phyloP scores from a whole-genome alignment of 1,140 invertebrate genomes.

The Trichoplusia ni region DNA sequence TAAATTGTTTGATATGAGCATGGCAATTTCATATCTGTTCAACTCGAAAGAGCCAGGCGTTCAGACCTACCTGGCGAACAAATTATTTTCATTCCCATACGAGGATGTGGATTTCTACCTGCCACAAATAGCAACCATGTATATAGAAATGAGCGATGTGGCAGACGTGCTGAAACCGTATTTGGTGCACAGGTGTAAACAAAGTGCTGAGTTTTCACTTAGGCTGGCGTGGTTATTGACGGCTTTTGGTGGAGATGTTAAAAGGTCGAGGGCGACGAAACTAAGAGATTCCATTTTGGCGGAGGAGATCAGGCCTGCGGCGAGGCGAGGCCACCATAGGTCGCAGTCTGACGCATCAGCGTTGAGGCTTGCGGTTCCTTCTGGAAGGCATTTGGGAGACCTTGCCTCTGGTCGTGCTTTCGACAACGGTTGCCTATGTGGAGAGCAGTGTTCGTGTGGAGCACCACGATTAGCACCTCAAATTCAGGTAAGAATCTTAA shows the following conservation, averaged over 20 bases:
- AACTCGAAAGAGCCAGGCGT: slow-evolving; percentile 99
- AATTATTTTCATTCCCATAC: slow-evolving; percentile 96
- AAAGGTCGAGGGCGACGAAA: slow-evolving; percentile 93
- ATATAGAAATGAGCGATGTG: slow-evolving; percentile 98
- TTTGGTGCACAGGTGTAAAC: slow-evolving; percentile 95
- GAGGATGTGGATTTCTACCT: slow-evolving; percentile 98
- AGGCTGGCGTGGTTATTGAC: slow-evolving; percentile 97
- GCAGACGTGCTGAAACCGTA: slow-evolving; percentile 97
- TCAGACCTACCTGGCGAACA: slow-evolving; percentile 97
- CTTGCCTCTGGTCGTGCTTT: slow-evolving; percentile 96
- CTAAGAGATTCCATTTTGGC: slow-evolving; percentile 93
- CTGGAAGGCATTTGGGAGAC: slow-evolving; percentile 91
- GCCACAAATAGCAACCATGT: slow-evolving; percentile 98
- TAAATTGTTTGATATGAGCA: slow-evolving; percentile 98
- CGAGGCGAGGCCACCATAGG: slow-evolving; percentile 86
- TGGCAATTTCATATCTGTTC: slow-evolving; percentile 98
- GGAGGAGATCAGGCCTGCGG: slow-evolving; percentile 89
- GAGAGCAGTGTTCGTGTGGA: slow-evolving; percentile 82
- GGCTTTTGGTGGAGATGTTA: slow-evolving; percentile 94
- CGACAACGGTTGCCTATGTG: slow-evolving; percentile 96
- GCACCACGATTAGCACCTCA: slow-evolving; percentile 71
- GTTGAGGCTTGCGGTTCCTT: slow-evolving; percentile 79
- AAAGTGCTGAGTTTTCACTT: slow-evolving; percentile 96
- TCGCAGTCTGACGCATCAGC: slow-evolving; percentile 95
- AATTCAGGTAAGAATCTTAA: slow-evolving; percentile 53